Conservation (phyloP, 2,113 vertebrate species). For the Corydoras sp. region DNA sequence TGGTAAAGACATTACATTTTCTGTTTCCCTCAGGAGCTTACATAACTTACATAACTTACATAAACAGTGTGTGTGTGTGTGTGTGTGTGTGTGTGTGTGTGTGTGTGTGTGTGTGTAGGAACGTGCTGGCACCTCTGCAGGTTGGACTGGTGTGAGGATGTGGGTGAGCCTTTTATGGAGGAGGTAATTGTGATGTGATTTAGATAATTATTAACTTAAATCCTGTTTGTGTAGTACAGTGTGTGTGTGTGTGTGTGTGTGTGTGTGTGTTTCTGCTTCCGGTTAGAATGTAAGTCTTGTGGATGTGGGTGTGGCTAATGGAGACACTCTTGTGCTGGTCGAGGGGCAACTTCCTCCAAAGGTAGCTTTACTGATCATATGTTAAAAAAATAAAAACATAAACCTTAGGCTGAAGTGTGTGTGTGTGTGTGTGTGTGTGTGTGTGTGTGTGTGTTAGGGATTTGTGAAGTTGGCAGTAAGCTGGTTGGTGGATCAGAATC, state of each 20-base stretch:
- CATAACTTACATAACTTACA: no score
- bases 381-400: no score
- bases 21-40: no score
- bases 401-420: neutral
- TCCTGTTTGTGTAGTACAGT: neutral
- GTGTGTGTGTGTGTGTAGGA: conserved; percentile 48
- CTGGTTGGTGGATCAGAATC: conserved; percentile 58
- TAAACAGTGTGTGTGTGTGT: no score
- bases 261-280: neutral
- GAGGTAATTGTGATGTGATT: conserved; percentile 57
- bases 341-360: conserved; percentile 81
- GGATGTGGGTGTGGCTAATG: conserved; percentile 73
- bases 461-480: conserved; percentile 80
- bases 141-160: conserved; percentile 85
- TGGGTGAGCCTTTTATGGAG: conserved; percentile 76
- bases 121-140: conserved; percentile 81
- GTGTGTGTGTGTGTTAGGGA: conserved; percentile 61
- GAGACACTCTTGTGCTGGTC: conserved; percentile 80
- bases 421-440: no score
- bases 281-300: conserved; percentile 77
- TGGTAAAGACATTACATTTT: conserved; percentile 61
- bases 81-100: neutral
- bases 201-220: neutral
- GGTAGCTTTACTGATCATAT: conserved; percentile 55
- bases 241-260: neutral